A percentile compares a stretch with the other conserved stretches of the same genome.
phyloP scores from a whole-genome alignment of 2,113 vertebrate species.

The Cryptoleucopteryx plumbea region DNA sequence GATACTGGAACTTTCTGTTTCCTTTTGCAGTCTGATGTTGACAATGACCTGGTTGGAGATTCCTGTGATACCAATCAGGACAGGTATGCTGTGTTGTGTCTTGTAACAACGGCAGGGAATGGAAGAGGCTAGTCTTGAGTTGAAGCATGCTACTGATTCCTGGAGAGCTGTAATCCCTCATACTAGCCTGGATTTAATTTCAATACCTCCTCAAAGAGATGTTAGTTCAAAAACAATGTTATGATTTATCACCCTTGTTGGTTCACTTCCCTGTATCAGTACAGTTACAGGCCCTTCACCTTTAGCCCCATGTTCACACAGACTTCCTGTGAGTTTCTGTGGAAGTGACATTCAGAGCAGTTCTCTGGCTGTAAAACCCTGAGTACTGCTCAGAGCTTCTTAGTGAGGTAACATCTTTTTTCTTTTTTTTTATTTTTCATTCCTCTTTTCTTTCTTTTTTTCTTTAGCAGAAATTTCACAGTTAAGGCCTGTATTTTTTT shows the following conservation, averaged over 20 bases:
- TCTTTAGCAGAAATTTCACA: background rate
- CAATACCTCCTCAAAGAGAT: background rate
- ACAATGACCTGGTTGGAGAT: slow-evolving; percentile 94
- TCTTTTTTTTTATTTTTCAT: background rate
- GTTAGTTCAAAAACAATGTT: background rate
- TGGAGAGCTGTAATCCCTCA: background rate
- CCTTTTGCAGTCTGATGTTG: slow-evolving; percentile 85
- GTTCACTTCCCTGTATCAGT: background rate
- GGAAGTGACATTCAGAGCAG: background rate
- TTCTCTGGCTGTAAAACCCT: background rate
- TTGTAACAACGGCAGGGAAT: background rate
- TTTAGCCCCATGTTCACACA: background rate
- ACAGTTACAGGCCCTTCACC: fast-evolving
- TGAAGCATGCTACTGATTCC: background rate
- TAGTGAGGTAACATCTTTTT: background rate
- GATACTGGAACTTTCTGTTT: background rate
- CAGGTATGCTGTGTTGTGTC: slow-evolving; percentile 77
- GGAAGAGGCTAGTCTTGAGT: background rate
- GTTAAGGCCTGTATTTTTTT: background rate
- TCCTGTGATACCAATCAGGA: slow-evolving; percentile 97
- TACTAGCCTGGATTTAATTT: background rate
- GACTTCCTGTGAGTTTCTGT: background rate
- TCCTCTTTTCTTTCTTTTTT: background rate
- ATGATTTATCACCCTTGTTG: background rate
- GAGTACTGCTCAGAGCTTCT: background rate